A percentile compares a stretch with the other conserved stretches of the same genome.
These are phyloP conservation scores for Tamias sibiricus DNA, from an alignment of 2,113 vertebrate species.

Conservation along the genomic window DNA sequence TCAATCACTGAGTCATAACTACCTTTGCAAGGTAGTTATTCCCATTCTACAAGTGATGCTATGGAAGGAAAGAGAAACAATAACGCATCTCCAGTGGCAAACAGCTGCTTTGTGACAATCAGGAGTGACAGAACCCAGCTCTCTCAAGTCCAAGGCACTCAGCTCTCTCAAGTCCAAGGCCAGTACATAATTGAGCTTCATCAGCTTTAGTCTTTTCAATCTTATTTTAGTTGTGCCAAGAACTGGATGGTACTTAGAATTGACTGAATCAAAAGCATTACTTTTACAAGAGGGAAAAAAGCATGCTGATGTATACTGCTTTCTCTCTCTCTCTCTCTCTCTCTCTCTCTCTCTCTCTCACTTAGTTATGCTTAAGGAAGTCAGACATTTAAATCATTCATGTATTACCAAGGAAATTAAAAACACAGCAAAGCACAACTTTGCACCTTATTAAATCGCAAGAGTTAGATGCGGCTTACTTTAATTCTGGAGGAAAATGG, in stretches of 20 bases:
- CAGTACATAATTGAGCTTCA: neutral
- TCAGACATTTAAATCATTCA: conserved; percentile 26
- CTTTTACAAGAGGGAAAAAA: neutral
- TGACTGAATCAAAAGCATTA: neutral
- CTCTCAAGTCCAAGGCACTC: neutral
- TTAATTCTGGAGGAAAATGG: neutral
- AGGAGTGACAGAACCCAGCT: neutral
- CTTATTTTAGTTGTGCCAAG: neutral
- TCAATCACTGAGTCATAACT: no score
- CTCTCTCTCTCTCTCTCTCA: no score
- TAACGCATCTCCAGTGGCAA: neutral
- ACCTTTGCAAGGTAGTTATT: neutral
- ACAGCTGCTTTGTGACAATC: neutral
- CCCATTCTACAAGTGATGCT: neutral
- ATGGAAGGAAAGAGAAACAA: neutral
- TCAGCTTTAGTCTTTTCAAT: neutral
- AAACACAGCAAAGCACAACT: neutral
- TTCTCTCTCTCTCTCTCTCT: neutral
- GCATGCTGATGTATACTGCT: neutral
- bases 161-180: neutral
- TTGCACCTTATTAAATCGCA: neutral
- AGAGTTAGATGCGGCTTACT: neutral
- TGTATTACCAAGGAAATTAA: conserved; percentile 17
- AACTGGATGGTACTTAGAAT: neutral
- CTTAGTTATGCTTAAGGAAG: neutral